Percentiles rank a stretch among this genome's conserved stretches.
These are phyloP conservation scores for Colletes collaris DNA, from an alignment of 2,888 invertebrate genomes.

Conservation along the genomic window DNA sequence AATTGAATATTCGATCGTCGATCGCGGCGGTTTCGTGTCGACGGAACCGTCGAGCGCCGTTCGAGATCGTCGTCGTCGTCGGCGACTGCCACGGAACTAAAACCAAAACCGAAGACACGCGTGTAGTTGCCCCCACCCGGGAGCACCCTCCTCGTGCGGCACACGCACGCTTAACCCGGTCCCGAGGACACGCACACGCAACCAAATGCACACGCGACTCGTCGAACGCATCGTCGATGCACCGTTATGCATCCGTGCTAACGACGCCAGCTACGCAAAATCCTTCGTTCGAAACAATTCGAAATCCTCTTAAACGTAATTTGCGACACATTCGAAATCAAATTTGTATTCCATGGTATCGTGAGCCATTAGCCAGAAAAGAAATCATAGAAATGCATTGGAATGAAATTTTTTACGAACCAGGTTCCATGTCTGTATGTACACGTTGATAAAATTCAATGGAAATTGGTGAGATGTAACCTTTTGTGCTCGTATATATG, in stretches of 20 bases:
- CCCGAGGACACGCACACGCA: slow-evolving; percentile 33
- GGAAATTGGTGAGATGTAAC: too few species aligned
- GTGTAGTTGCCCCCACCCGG: slow-evolving; percentile 74
- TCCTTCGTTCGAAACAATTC: background rate
- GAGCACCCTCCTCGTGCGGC: slow-evolving; percentile 59
- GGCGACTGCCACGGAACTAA: slow-evolving; percentile 77
- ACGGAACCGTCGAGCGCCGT: slow-evolving; percentile 6
- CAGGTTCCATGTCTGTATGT: too few species aligned
- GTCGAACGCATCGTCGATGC: slow-evolving; percentile 21
- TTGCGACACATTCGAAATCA: too few species aligned
- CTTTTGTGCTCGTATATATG: too few species aligned
- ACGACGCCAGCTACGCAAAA: background rate
- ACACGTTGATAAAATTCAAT: too few species aligned
- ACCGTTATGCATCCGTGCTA: slow-evolving; percentile 20
- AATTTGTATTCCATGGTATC: too few species aligned
- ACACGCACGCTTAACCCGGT: slow-evolving; percentile 56
- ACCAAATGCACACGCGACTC: slow-evolving; percentile 19
- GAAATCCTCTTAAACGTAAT: too few species aligned
- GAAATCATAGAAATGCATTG: too few species aligned
- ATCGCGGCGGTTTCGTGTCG: background rate
- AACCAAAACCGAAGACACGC: slow-evolving; percentile 81
- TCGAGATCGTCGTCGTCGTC: slow-evolving; percentile 54
- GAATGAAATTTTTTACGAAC: too few species aligned
- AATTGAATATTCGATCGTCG: background rate
- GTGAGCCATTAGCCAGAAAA: too few species aligned